A percentile compares a stretch with the other conserved stretches of the same genome.
phyloP scores from a whole-genome alignment of 2,113 vertebrate species.

The Clupea harengus region DNA sequence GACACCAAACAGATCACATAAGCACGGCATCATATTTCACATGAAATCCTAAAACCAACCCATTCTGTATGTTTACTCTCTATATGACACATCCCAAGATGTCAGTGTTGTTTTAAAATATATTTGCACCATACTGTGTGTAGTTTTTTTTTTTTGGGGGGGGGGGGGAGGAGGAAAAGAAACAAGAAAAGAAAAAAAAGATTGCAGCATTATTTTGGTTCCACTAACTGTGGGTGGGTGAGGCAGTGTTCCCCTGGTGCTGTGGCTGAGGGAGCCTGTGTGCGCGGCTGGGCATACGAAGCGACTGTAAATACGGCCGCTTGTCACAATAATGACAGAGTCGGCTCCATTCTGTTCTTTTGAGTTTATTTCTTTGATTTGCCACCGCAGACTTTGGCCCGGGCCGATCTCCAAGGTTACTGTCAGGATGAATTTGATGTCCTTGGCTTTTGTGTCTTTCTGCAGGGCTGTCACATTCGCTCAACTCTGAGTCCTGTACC shows the following conservation, averaged over 20 bases:
- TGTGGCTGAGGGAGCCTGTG: neutral
- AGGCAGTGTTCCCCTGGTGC: neutral
- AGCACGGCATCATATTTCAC: neutral
- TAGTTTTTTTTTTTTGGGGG: neutral
- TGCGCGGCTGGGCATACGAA: slow-evolving; percentile 30
- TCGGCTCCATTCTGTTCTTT: slow-evolving; percentile 73
- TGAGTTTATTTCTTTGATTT: slow-evolving; percentile 78
- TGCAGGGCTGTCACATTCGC: slow-evolving; percentile 78
- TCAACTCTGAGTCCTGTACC: slow-evolving; percentile 76
- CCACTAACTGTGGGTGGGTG: neutral
- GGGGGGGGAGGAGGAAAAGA: neutral
- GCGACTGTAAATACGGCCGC: slow-evolving; percentile 68
- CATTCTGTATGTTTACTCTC: neutral
- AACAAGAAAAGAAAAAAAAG: neutral
- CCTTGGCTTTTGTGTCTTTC: slow-evolving; percentile 77
- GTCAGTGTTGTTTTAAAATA: neutral
- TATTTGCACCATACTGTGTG: neutral
- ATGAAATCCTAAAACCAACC: neutral
- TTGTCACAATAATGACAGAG: slow-evolving; percentile 71
- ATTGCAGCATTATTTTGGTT: neutral
- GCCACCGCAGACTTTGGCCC: slow-evolving; percentile 59
- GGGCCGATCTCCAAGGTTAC: slow-evolving; percentile 82
- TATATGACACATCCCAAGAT: neutral
- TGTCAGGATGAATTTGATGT: slow-evolving; percentile 81
- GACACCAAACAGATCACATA: too few relatives aligned